Percentiles rank a stretch among this genome's conserved stretches.
Conservation (phyloP, 2,797 vertebrate genomes). For the Phyllotis vaccarum region DNA sequence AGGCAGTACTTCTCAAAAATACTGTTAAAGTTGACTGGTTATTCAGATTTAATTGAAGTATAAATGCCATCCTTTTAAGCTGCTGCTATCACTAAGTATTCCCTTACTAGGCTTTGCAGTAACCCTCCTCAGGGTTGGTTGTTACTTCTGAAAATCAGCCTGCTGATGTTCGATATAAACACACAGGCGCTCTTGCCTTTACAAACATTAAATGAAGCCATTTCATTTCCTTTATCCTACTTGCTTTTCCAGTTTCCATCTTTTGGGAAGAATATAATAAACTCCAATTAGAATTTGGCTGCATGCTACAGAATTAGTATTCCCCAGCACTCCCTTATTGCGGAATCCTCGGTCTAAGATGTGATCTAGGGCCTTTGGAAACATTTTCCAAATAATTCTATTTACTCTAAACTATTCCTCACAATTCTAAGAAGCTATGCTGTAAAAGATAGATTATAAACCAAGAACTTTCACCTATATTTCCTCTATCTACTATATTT, state of each 20-base stretch:
- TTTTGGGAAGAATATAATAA: neutral
- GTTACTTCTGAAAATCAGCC: neutral
- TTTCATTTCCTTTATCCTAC: neutral
- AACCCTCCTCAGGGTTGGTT: neutral
- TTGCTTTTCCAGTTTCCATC: neutral
- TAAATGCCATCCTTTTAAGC: conserved; percentile 48
- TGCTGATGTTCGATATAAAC: neutral
- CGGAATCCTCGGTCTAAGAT: neutral
- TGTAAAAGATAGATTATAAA: neutral
- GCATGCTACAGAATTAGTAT: neutral
- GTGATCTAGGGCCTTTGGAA: neutral
- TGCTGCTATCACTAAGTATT: neutral
- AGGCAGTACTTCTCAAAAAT: conserved; percentile 75
- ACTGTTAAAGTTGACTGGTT: conserved; percentile 81
- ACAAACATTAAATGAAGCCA: neutral
- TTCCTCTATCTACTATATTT: neutral
- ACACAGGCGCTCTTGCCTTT: neutral
- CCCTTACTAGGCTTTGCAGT: neutral
- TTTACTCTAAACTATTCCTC: neutral
- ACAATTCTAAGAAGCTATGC: neutral
- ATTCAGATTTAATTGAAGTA: conserved; percentile 73
- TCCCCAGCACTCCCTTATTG: neutral
- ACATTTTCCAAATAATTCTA: neutral
- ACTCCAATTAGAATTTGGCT: neutral
- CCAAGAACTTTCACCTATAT: neutral